Evolutionary conservation across 2,888 invertebrate genomes (phyloP).

Genomic region (Calliopum simillimum): DNA sequence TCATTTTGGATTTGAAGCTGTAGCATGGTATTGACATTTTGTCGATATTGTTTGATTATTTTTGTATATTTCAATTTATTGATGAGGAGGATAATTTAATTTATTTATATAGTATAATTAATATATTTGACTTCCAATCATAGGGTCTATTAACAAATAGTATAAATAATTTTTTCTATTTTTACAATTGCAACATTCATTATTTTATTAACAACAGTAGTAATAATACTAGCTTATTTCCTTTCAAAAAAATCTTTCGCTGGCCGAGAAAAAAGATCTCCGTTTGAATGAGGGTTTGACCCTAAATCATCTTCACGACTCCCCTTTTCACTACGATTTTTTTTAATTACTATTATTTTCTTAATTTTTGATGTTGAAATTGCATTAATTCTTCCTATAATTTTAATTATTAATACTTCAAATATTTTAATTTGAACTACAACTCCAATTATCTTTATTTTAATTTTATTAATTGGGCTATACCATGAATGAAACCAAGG

Average conservation of each 20-base stretch:
- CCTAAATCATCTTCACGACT: constrained; percentile 69
- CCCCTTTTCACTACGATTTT: constrained; percentile 74
- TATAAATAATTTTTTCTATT: constrained; percentile 72
- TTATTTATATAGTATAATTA: constrained; percentile 76
- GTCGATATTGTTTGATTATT: constrained; percentile 75
- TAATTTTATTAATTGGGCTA: constrained; percentile 70
- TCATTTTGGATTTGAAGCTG: constrained; percentile 76
- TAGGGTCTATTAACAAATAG: constrained; percentile 72
- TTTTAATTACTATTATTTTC: constrained; percentile 77
- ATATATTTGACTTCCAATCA: constrained; percentile 81
- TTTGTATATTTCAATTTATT: constrained; percentile 75
- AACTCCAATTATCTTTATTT: constrained; percentile 66
- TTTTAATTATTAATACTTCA: constrained; percentile 64
- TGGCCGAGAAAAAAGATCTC: constrained; percentile 75
- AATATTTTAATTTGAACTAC: constrained; percentile 56
- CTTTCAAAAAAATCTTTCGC: constrained; percentile 71
- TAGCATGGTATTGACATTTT: constrained; percentile 78
- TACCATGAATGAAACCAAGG: constrained; percentile 73
- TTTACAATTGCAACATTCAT: constrained; percentile 62
- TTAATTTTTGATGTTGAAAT: constrained; percentile 82
- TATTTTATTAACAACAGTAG: constrained; percentile 66
- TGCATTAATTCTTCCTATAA: constrained; percentile 73
- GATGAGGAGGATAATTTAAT: constrained; percentile 72
- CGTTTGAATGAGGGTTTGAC: constrained; percentile 76
- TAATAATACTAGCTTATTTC: constrained; percentile 69